phyloP scores from a whole-genome alignment of 1,140 invertebrate species.

The Pseudobourletiella spinata region DNA sequence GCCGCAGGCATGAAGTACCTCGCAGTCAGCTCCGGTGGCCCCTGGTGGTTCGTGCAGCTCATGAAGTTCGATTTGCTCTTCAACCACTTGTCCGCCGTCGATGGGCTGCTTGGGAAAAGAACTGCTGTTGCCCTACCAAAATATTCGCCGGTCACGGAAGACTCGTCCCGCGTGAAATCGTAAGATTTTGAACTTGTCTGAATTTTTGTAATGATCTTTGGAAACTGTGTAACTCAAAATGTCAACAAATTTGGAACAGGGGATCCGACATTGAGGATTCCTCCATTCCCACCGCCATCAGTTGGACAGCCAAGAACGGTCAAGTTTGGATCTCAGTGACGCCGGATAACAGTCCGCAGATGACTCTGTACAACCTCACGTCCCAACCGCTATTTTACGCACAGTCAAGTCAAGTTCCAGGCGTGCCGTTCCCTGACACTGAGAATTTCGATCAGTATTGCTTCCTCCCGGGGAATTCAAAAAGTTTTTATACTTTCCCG shows the following conservation, averaged over 20 bases:
- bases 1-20: constrained; percentile 24
- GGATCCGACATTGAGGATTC: neutral
- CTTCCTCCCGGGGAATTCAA: constrained; percentile 2
- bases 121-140: constrained; percentile 23
- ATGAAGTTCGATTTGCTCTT: constrained; percentile 25
- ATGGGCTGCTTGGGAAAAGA: constrained; percentile 22
- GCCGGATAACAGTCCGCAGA: constrained; percentile 16
- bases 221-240: too few species aligned
- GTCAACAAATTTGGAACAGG: too few species aligned
- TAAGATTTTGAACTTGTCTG: neutral
- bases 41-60: constrained; percentile 33
- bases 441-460: constrained; percentile 29
- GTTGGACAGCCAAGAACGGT: constrained; percentile 27
- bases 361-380: constrained; percentile 18
- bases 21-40: constrained; percentile 20
- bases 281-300: constrained; percentile 15
- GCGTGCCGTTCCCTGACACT: constrained; percentile 7
- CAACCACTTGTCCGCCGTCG: constrained; percentile 14
- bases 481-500: constrained; percentile 16
- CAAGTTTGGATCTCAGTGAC: constrained; percentile 34
- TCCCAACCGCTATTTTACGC: constrained; percentile 13
- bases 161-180: neutral
- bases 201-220: too few species aligned
- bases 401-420: neutral
- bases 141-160: neutral